Evolutionary conservation across 2,113 vertebrate genomes (phyloP), one percentile per base, ranked within the genome.

Genomic region (Scomber scombrus): DNA sequence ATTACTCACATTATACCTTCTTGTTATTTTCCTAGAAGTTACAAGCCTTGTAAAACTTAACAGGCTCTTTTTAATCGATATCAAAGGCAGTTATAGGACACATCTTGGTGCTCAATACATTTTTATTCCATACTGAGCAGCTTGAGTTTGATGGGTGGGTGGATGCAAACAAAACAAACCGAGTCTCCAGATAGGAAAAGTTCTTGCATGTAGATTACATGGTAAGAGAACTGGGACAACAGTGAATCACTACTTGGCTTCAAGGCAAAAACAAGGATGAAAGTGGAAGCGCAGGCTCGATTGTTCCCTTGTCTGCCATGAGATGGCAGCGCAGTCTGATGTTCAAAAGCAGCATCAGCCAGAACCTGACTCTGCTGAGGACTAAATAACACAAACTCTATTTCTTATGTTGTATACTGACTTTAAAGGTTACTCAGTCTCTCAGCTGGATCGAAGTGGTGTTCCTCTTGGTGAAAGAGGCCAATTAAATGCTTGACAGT

Each of bases 311-410:
- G 14, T 62, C 50, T 14, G 46, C 81, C 90, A 86, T 57, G 21
- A 92, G 93, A 85, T 85, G 88, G 89, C 88, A 91, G 80, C 81
- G 58, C 2, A 82, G 86, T 16, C 63, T 51, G 1, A 3, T 47
- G 19, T 58, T 79, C 6, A 67, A 11, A 34, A 10, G 50, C 57
- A 52, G 23, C 4, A 15, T 0, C 11, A n/a, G 9, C 10, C n/a
- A 6, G 12, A n/a, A 19, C 0, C 50, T 18, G 45, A 34, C 14
- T 62, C 23, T 26, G 0, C 2, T 3, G 3, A 40, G 0, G 57
- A 29, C 18, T 51, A 12, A 29, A 29, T 26, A 34, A 70, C 4
- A 34, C 0, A 63, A 29, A 50, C n/a, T 52, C 14, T 19, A 7
- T 46, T 57, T 58, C n/a, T 63, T 2, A 49, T 51, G n/a, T 26